A percentile compares a stretch with the other conserved stretches of the same genome.
Conservation (phyloP, 1,140 invertebrate species). For the Pentalonia nigronervosa region DNA sequence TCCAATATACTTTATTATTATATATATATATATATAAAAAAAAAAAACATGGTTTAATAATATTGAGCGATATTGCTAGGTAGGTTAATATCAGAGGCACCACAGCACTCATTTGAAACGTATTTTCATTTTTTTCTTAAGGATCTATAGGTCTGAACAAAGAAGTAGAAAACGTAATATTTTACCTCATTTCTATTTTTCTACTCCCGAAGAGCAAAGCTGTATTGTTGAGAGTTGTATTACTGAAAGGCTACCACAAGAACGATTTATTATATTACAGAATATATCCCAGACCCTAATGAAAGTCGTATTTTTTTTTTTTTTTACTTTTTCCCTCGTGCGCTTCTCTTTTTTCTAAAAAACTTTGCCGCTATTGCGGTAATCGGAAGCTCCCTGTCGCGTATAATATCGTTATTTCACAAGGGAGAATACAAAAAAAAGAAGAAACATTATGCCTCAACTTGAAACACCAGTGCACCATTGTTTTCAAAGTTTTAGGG, state of each 20-base stretch:
- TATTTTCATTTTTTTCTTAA: slow-evolving; percentile 26
- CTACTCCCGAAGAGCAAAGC: not conserved
- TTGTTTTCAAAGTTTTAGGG: slow-evolving; percentile 45
- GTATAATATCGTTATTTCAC: slow-evolving; percentile 51
- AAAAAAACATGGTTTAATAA: not conserved
- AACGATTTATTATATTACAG: slow-evolving; percentile 47
- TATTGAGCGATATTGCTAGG: slow-evolving; percentile 26
- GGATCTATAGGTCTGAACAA: not conserved
- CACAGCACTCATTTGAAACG: not conserved
- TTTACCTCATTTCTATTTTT: slow-evolving; percentile 45
- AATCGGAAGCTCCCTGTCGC: slow-evolving; percentile 47
- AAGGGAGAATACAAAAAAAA: slow-evolving; percentile 34
- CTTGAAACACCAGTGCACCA: slow-evolving; percentile 42
- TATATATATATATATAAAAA: too few species aligned
- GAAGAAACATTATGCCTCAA: slow-evolving; percentile 28
- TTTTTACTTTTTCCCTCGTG: slow-evolving; percentile 17
- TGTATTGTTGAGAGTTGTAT: slow-evolving; percentile 39
- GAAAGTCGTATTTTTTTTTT: slow-evolving; percentile 50
- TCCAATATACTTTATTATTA: not conserved
- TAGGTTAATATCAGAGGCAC: not conserved
- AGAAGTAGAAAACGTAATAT: slow-evolving; percentile 16
- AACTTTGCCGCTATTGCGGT: slow-evolving; percentile 44
- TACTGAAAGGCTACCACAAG: slow-evolving; percentile 41
- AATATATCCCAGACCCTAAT: slow-evolving; percentile 38
- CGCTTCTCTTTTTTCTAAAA: slow-evolving; percentile 27